Conservation (phyloP, 2,113 vertebrate species). For the Pitta sordida region DNA sequence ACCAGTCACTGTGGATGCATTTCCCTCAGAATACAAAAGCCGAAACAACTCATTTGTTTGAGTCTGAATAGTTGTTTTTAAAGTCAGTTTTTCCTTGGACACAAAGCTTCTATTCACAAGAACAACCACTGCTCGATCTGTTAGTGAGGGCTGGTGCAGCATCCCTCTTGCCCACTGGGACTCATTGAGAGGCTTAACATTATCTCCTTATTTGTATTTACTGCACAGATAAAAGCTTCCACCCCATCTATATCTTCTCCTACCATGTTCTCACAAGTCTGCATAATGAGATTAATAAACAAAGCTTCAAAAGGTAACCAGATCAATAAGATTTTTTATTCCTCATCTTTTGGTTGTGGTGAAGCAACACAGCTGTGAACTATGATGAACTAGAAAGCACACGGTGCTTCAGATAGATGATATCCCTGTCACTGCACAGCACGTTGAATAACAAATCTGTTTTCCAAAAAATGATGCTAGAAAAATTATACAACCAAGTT, state of each 20-base stretch:
- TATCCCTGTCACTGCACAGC: background rate
- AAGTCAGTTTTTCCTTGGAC: background rate
- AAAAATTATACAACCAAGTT: background rate
- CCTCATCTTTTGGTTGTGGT: background rate
- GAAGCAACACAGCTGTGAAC: background rate
- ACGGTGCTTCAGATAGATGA: background rate
- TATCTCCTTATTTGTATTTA: constrained; percentile 36
- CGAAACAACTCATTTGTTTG: constrained; percentile 6
- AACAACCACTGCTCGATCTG: background rate
- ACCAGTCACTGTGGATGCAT: background rate
- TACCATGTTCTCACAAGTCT: constrained; percentile 27
- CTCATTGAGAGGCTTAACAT: background rate
- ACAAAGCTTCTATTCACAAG: background rate
- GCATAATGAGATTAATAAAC: constrained; percentile 29
- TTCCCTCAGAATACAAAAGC: background rate
- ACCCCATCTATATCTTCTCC: constrained; percentile 8
- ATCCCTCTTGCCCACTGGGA: background rate
- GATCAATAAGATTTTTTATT: background rate
- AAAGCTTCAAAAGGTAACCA: constrained; percentile 18
- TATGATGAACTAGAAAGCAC: background rate
- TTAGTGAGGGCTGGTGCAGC: background rate
- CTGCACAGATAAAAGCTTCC: background rate
- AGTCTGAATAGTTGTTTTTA: background rate
- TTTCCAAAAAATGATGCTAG: background rate
- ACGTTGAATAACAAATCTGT: background rate